Conservation (phyloP, 2,113 vertebrate genomes). For the Rhinogobius similis region DNA sequence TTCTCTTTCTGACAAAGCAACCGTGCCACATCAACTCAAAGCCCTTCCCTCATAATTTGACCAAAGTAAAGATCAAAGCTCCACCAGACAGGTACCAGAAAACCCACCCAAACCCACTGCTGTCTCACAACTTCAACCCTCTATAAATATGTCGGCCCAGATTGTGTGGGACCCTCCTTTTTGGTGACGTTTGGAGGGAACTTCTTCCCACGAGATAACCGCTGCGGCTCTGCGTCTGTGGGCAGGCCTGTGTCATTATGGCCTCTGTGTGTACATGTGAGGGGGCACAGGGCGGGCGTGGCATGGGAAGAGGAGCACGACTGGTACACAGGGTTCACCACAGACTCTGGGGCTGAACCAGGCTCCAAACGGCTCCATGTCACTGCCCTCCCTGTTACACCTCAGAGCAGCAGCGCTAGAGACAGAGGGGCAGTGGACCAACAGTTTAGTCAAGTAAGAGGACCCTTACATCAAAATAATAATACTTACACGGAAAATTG, state of each 20-base stretch:
- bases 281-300: constrained; percentile 43
- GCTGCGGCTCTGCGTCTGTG: constrained; percentile 39
- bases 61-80: neutral
- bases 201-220: constrained; percentile 41
- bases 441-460: no score
- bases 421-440: no score
- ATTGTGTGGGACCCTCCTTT: constrained; percentile 24
- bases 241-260: constrained; percentile 69
- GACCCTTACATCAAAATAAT: no score
- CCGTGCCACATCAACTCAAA: neutral
- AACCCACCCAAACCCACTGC: neutral
- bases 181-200: constrained; percentile 3
- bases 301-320: constrained; percentile 45
- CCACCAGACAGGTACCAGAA: neutral
- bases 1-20: neutral
- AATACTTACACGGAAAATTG: no score
- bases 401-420: neutral
- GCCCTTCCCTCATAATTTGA: neutral
- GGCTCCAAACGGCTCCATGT: constrained; percentile 13
- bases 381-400: constrained; percentile 20
- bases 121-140: neutral
- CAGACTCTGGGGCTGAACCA: no score
- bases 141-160: constrained; percentile 43
- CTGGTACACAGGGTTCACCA: neutral
- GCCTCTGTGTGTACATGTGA: constrained; percentile 42